Evolutionary conservation across 2,113 vertebrate genomes (phyloP).

Genomic region (Sander vitreus): DNA sequence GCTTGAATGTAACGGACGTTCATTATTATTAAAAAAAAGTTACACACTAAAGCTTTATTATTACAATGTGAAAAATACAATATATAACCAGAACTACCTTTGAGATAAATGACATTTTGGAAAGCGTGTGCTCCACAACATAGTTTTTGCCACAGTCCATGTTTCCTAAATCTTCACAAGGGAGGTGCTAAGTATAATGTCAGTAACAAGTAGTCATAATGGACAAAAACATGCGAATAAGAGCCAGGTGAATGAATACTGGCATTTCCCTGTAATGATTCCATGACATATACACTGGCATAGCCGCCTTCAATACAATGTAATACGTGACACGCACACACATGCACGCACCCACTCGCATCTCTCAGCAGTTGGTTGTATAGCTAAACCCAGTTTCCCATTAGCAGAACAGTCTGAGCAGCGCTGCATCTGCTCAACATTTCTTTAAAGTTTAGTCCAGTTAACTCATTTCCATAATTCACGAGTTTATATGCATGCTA

Average conservation of each 20-base stretch:
- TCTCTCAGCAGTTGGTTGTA: background rate
- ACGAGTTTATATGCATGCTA: constrained; percentile 85
- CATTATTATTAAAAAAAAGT: no score
- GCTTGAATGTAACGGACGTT: no score
- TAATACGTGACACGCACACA: background rate
- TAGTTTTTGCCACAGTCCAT: background rate
- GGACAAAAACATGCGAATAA: no score
- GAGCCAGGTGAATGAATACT: no score
- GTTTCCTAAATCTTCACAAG: no score
- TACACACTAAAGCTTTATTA: no score
- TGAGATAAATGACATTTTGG: background rate
- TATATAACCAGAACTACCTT: background rate
- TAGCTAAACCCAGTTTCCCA: background rate
- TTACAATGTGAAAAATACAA: background rate
- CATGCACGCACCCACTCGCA: background rate
- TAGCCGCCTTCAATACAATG: background rate
- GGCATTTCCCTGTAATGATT: no score
- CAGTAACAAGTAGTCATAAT: no score
- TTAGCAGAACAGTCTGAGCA: constrained; percentile 25
- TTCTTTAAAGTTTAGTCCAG: constrained; percentile 72
- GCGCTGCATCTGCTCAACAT: constrained; percentile 41
- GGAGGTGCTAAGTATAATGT: no score
- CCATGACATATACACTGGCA: background rate
- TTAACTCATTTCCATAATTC: constrained; percentile 79
- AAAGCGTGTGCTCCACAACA: background rate